Evolutionary conservation across 2,113 vertebrate genomes (phyloP).

Genomic region (Lichenostomus cassidix): DNA sequence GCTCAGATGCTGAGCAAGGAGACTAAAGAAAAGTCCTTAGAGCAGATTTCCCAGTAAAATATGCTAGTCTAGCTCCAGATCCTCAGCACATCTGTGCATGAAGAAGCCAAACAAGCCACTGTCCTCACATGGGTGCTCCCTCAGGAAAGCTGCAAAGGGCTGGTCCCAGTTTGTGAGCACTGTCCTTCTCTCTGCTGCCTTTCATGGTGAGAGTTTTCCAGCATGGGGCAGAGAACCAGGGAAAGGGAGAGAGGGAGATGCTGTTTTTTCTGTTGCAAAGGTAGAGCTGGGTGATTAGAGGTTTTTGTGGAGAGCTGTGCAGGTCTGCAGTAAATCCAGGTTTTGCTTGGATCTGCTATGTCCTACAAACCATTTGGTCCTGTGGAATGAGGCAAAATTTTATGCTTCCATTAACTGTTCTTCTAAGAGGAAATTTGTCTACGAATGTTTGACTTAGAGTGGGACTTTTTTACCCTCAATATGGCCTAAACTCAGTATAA

Average conservation of each 20-base stretch:
- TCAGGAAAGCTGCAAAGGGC: not conserved
- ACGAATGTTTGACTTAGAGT: not conserved
- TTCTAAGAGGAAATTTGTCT: not conserved
- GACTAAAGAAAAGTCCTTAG: not conserved
- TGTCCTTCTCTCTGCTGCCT: not conserved
- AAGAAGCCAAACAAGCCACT: not conserved
- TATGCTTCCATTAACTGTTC: not conserved
- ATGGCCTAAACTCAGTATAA: not conserved
- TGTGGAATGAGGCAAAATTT: not conserved
- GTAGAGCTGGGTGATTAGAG: not conserved
- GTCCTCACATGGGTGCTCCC: fast-evolving
- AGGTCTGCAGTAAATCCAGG: not conserved
- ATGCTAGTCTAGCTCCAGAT: not conserved
- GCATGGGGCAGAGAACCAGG: not conserved
- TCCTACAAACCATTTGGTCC: not conserved
- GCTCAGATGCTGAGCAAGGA: not conserved
- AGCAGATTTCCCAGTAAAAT: not conserved
- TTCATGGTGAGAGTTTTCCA: not conserved
- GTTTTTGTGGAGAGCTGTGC: not conserved
- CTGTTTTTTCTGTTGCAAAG: not conserved
- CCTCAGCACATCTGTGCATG: not conserved
- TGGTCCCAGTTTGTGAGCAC: not conserved
- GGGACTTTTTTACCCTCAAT: not conserved
- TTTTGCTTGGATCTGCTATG: not conserved
- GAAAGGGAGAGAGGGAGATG: not conserved